phyloP scores from a whole-genome alignment of 1,140 invertebrate species.

The Xylocopa sonorina region DNA sequence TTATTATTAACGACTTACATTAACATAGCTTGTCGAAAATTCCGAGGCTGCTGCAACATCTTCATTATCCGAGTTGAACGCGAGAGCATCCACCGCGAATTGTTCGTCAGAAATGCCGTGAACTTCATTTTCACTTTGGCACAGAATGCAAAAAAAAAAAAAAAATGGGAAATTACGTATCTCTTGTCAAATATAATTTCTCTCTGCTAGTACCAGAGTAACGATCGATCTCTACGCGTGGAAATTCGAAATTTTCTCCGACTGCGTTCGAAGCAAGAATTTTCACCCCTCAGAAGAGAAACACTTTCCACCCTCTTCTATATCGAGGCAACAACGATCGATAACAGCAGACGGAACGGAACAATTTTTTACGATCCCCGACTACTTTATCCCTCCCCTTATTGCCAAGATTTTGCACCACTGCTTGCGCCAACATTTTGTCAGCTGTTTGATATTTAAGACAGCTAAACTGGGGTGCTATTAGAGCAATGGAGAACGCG shows the following conservation, averaged over 20 bases:
- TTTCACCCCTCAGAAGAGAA: constrained; percentile 20
- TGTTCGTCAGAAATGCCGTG: too few relatives aligned
- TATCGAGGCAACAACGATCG: constrained; percentile 32
- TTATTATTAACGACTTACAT: neutral
- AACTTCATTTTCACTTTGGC: too few relatives aligned
- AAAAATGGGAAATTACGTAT: too few relatives aligned
- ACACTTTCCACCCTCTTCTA: constrained; percentile 9
- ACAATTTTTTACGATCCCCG: constrained; percentile 37
- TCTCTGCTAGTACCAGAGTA: too few relatives aligned
- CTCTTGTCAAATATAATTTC: too few relatives aligned
- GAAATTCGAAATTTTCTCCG: neutral
- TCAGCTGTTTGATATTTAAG: neutral
- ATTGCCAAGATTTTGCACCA: neutral
- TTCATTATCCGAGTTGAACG: too few relatives aligned
- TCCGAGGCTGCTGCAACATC: neutral
- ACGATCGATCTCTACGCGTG: too few relatives aligned
- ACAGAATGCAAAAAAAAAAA: too few relatives aligned
- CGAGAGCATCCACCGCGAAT: too few relatives aligned
- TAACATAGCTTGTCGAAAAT: neutral
- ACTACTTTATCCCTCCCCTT: constrained; percentile 22
- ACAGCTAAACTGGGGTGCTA: too few relatives aligned
- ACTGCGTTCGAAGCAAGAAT: neutral
- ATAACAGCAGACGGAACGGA: constrained; percentile 47
- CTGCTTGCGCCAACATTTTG: neutral
- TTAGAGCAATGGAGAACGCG: neutral